Conservation (phyloP, 1,140 invertebrate species). For the Neotoxoptera formosana region DNA sequence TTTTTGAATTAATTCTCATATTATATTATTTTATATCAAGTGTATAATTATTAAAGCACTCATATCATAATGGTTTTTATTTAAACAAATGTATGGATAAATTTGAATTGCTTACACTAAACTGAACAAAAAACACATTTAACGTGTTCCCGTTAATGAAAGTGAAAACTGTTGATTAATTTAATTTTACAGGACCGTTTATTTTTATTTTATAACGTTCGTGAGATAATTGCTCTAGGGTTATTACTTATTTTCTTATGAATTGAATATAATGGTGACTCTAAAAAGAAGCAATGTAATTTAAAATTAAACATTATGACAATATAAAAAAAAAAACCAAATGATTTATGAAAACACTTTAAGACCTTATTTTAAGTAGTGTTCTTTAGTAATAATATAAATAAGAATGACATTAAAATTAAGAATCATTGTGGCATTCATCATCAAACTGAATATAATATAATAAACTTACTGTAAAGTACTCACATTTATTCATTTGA, state of each 20-base stretch:
- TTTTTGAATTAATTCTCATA: background rate
- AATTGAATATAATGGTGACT: constrained; percentile 18
- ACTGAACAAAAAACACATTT: background rate
- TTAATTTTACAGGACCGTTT: background rate
- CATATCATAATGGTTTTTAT: background rate
- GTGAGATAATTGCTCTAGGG: constrained; percentile 24
- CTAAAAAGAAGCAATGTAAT: constrained; percentile 7
- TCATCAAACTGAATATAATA: background rate
- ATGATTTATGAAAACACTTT: constrained; percentile 30
- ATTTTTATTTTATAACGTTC: background rate
- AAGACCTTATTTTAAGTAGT: background rate
- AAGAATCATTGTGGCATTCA: background rate
- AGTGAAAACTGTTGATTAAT: constrained; percentile 27
- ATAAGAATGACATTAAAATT: background rate
- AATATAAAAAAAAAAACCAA: background rate
- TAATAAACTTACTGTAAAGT: background rate
- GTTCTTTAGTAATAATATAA: constrained; percentile 27
- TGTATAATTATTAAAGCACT: background rate
- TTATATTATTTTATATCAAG: background rate
- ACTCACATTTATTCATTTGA: background rate
- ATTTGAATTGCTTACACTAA: background rate
- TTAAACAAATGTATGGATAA: background rate
- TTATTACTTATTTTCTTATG: constrained; percentile 15
- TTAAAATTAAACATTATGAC: constrained; percentile 37
- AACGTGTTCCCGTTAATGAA: constrained; percentile 4